A percentile compares a stretch with the other conserved stretches of the same genome.
These are phyloP conservation scores for Halisarca cf. caerulea DNA, from an alignment of 37 sponge, comb jelly and placozoan species.

Conservation along the genomic window DNA sequence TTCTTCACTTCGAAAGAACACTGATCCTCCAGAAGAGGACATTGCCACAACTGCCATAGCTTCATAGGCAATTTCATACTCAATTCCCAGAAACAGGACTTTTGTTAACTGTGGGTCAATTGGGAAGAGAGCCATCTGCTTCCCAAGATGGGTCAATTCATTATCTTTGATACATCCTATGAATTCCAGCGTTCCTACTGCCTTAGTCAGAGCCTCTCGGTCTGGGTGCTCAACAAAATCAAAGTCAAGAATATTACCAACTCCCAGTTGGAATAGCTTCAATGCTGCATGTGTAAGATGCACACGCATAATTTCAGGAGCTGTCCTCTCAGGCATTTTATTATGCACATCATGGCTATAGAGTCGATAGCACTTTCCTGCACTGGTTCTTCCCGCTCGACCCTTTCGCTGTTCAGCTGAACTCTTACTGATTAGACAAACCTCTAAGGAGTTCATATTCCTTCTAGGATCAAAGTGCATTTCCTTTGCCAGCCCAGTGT, in stretches of 20 bases:
- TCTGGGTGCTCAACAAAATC: conserved; percentile 77
- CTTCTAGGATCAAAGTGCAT: conserved; percentile 62
- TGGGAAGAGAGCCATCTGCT: conserved; percentile 56
- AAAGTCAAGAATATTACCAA: conserved; percentile 59
- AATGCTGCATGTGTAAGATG: conserved; percentile 54
- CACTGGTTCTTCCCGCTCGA: conserved; percentile 69
- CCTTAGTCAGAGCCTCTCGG: conserved; percentile 40
- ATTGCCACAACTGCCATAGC: conserved; percentile 52
- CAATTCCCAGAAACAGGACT: conserved; percentile 52
- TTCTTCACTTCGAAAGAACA: conserved; percentile 73
- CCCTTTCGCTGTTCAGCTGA: conserved; percentile 86
- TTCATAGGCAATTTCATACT: conserved; percentile 43
- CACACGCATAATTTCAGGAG: conserved; percentile 74
- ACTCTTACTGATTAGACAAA: conserved; percentile 58
- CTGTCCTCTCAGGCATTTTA: conserved; percentile 38
- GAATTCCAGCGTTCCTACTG: conserved; percentile 62
- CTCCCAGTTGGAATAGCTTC: conserved; percentile 73
- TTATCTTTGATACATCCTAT: conserved; percentile 62
- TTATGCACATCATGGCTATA: conserved; percentile 52
- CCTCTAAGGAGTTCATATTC: conserved; percentile 70
- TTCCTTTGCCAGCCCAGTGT: conserved; percentile 81
- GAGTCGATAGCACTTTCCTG: conserved; percentile 79
- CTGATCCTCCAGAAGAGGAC: conserved; percentile 47
- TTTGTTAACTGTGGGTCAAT: conserved; percentile 67
- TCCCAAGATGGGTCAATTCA: conserved; percentile 57